Evolutionary conservation across 2,888 invertebrate species (phyloP).

Genomic region (Brenthis hecate): DNA sequence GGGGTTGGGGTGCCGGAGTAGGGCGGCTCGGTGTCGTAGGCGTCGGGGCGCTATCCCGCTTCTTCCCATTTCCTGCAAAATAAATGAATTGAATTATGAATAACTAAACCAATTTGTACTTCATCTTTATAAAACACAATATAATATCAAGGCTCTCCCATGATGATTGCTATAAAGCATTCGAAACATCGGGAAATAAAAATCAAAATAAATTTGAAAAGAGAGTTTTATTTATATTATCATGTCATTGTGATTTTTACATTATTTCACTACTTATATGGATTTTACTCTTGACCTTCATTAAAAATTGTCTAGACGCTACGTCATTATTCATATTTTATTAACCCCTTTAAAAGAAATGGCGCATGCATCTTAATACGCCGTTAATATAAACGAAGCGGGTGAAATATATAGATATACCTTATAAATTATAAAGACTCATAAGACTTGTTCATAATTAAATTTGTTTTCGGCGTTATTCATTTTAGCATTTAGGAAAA

Average conservation of each 20-base stretch:
- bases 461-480: no score
- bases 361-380: background rate
- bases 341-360: background rate
- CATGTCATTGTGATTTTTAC: no score
- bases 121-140: no score
- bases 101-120: background rate
- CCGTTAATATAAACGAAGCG: background rate
- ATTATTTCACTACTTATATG: slow-evolving; percentile 3
- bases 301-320: slow-evolving; percentile 20
- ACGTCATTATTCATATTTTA: slow-evolving; percentile 3
- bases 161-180: no score
- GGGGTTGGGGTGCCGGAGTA: slow-evolving; percentile 64
- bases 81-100: background rate
- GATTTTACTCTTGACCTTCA: slow-evolving; percentile 21
- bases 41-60: slow-evolving; percentile 72
- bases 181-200: no score
- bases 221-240: no score
- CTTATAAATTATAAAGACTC: no score
- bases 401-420: no score
- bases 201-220: no score
- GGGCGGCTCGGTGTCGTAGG: slow-evolving; percentile 65
- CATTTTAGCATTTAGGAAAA: no score
- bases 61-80: slow-evolving; percentile 79
- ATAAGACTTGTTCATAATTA: no score
- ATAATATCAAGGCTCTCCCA: no score